Base-by-base conservation (phyloP, 2,888 invertebrate genomes). In the Zygothrica quintamaculata region DNA sequence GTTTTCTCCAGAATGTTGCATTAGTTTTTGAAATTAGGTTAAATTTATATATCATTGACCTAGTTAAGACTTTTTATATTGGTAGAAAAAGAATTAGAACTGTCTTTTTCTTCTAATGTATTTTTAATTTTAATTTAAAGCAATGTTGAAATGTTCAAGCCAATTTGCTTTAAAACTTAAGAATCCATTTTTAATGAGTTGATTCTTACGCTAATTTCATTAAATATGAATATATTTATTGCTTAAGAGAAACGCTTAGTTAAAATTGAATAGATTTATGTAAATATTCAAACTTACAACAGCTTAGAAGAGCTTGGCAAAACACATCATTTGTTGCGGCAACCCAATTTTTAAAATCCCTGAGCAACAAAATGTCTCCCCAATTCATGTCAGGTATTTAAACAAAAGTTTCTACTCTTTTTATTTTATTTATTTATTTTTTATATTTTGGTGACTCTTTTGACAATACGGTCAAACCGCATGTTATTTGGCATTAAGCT, bases 241-340 rank as follows among this genome's bases (percentile, higher is more conserved):
- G 8, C 9, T 64, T 44, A 11, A 39, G 29, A 51, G 44, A 60
- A 33, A 22, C 15, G 22, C 9, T 51, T 13, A 22, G 34, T 50
- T 40, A 47, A 42, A 39, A 9, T 29, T 44, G 47, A 52, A 62
- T 44, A 43, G 25, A 58, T 65, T 79, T 65, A 71, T 66, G 62
- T 67, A 62, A 78, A 85, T 86, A 22, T 44, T 51, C 15, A 36
- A 37, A 46, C 53, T 67, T 61, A 78, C 62, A 61, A 36, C 42
- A 36, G 37, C 16, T 39, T 15, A 48, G 50, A 61, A 31, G 56
- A n/a, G n/a, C n/a, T 34, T 62, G 33, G 31, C 34, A 47, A 22
- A 5, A 22, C 18, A 44, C 31, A 34, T 47, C 25, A 73, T 59
- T 77, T 55, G 77, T 52, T 69, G 62, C 43, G 77, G 58, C 69